Base-by-base conservation (phyloP, 2,113 vertebrate species). In the Cyanoliseus patagonus region DNA sequence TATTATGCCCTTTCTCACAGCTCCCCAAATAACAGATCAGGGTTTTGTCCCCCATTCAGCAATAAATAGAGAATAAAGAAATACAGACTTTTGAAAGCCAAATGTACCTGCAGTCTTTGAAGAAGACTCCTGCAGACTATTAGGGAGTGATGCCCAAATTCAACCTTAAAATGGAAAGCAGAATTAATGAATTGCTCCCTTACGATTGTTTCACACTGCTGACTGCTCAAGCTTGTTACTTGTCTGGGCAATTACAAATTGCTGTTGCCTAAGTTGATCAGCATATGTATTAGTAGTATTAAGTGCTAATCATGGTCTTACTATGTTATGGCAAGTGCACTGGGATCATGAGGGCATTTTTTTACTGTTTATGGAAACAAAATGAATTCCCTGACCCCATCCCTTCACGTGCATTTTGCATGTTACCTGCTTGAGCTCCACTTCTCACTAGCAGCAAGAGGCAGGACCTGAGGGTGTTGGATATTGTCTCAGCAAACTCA, bases 371-470 rank as follows among this genome's bases (percentile, higher is more conserved):
- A 27, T 81, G 84, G 74, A 78, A 87, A 75, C 10, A 18, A 89
- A 84, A 53, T 46, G 0, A 62, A 68, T 82, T 87, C 15, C n/a
- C 37, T 12, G 1, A 17, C 70, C 47, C 31, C 3, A 11, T 27
- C 8, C 1, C 0, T 86, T 66, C 28, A 13, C 0, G 0, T 24
- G n/a, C 8, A 5, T 75, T 92, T 78, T 72, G 33, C 23, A 18
- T 1, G 9, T 59, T 35, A 67, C 39, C 55, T 64, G 5, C 53
- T 27, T 55, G 66, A 87, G 62, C 33, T 53, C n/a, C 42, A 3
- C 33, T 79, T 72, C 44, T 85, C 46, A 20, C 31, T 7, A 17
- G 37, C 3, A 44, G 39, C 39, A 41, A 35, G 28, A 49, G 64
- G 64, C 28, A 84, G 63, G 24, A 51, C n/a, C 10, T 1, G 3